Evolutionary conservation across 2,797 vertebrate species (phyloP), one percentile per base, ranked within the genome.

Genomic region (Prunella strophiata): DNA sequence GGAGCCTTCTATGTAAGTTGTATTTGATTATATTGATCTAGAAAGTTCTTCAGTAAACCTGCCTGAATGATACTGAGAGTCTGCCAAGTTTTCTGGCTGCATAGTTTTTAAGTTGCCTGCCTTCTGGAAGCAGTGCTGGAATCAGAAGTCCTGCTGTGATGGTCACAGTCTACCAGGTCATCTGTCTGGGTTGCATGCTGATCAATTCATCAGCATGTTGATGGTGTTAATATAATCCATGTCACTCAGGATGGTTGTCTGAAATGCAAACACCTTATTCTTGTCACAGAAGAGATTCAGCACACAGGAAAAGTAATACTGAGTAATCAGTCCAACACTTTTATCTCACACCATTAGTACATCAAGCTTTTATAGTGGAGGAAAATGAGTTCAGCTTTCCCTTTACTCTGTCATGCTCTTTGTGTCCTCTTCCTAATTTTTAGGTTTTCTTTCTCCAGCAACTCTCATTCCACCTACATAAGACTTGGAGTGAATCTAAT

Each of bases 21-120:
- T 54, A 38, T 91, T 91, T 92, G 84, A 89, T 91, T 89, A 36
- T 77, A 96, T 83, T 85, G 86, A 93, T 93, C 92, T 82, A 85
- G 67, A 92, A 95, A 25, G 68, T 68, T 94, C 57, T 36, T 85
- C 68, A 61, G 67, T 61, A 83, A 89, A 30, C 25, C 78, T 54
- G 50, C 15, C 61, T 68, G 45, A 89, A 59, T 30, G 71, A 93
- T 94, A 76, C 21, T n/a, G 71, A 66, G 93, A 65, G 26, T 57
- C 54, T 95, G 73, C 57, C 89, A 87, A 68, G 40, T 68, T 57
- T 93, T 85, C 81, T 91, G 61, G n/a, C 61, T 82, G 62, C 76
- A 65, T 27, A 38, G 34, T 80, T 93, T 93, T 88, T 48, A 63
- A 80, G 75, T 89, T 12, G 3, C 40, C 54, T 89, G 42, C 58